phyloP scores from a whole-genome alignment of 2,113 vertebrate genomes.

The Cyphomyrus plagiostoma region DNA sequence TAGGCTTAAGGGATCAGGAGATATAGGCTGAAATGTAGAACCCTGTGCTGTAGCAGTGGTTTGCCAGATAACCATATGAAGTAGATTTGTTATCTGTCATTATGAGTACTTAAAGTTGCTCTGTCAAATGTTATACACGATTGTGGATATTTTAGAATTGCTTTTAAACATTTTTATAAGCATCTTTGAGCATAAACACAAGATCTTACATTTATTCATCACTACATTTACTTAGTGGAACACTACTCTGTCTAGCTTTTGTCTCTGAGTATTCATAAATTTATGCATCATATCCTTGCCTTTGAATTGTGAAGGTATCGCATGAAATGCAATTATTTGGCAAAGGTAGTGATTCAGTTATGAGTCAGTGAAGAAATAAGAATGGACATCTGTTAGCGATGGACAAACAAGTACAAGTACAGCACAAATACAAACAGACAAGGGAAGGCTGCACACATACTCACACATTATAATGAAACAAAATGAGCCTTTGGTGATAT shows the following conservation, averaged over 20 bases:
- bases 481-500: neutral
- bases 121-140: neutral
- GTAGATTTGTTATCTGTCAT: neutral
- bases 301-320: neutral
- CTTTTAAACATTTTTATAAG: too few relatives aligned
- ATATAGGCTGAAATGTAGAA: neutral
- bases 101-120: neutral
- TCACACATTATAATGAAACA: neutral
- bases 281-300: neutral
- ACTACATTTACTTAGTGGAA: neutral
- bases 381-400: neutral
- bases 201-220: neutral
- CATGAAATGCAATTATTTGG: neutral
- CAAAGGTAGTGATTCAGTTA: neutral
- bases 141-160: neutral
- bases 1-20: neutral
- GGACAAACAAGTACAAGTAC: neutral
- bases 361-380: neutral
- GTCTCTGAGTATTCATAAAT: neutral
- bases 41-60: neutral
- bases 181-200: too few relatives aligned
- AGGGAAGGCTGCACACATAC: neutral
- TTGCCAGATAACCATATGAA: neutral
- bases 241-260: neutral
- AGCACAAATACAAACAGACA: neutral